Evolutionary conservation across 2,113 vertebrate species (phyloP).

Genomic region (Pachycephala philippinensis): DNA sequence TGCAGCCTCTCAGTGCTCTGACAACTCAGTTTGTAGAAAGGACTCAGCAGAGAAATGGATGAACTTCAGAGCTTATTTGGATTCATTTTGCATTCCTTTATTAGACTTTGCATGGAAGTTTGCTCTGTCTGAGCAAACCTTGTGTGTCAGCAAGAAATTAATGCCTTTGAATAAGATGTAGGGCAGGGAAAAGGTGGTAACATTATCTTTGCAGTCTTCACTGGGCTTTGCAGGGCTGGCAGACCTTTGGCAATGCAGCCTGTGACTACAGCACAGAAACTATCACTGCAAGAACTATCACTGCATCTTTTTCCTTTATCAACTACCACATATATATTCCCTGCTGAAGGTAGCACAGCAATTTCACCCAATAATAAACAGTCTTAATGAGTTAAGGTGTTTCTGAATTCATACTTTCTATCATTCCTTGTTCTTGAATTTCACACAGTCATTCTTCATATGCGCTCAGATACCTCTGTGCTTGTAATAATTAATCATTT

Average conservation of each 20-base stretch:
- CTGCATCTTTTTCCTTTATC: neutral
- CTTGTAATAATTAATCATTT: neutral
- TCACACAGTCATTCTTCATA: neutral
- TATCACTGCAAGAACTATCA: neutral
- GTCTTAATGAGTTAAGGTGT: neutral
- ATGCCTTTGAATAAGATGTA: neutral
- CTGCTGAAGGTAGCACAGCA: neutral
- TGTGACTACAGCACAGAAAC: neutral
- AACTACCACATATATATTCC: rapidly evolving
- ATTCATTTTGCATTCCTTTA: neutral
- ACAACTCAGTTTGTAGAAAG: neutral
- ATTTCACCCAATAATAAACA: neutral
- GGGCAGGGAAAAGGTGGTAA: neutral
- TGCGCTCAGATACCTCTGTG: neutral
- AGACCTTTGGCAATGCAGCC: neutral
- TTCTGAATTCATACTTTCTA: neutral
- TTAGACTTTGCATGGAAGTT: neutral
- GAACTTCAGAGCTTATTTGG: neutral
- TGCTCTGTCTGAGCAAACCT: neutral
- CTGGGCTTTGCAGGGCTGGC: neutral
- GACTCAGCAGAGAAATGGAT: neutral
- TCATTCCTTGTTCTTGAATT: neutral
- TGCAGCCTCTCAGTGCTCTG: neutral
- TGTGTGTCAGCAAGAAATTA: neutral
- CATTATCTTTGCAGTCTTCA: neutral